phyloP scores from a whole-genome alignment of 2,113 vertebrate species.

The Bombycilla garrulus region DNA sequence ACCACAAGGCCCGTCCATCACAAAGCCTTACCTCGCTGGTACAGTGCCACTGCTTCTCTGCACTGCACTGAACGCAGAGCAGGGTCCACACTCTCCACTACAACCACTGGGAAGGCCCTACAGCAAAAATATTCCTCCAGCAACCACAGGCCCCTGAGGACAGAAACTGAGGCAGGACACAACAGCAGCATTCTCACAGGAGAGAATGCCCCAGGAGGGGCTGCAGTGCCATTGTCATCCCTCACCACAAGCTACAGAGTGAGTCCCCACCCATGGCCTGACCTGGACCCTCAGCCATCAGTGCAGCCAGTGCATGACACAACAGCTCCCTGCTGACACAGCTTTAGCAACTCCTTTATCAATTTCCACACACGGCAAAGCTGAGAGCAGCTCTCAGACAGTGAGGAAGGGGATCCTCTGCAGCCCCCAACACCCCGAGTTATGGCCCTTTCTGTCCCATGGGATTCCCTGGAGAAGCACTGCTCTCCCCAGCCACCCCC shows the following conservation, averaged over 20 bases:
- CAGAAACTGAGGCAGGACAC: background rate
- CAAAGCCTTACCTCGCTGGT: background rate
- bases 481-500: background rate
- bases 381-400: background rate
- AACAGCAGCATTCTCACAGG: background rate
- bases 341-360: background rate
- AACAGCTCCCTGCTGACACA: background rate
- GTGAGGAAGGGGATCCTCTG: accelerated
- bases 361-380: accelerated
- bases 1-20: background rate
- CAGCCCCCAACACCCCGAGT: background rate
- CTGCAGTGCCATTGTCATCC: background rate
- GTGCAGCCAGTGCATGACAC: accelerated
- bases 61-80: background rate
- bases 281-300: background rate
- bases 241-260: background rate
- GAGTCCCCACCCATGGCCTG: background rate
- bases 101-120: background rate
- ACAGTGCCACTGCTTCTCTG: accelerated
- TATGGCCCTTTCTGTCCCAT: background rate
- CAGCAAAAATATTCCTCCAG: background rate
- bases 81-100: background rate
- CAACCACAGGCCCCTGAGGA: background rate
- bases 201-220: background rate
- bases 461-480: background rate